Evolutionary conservation across 2,113 vertebrate species (phyloP).

Genomic region (Myotis davidii): DNA sequence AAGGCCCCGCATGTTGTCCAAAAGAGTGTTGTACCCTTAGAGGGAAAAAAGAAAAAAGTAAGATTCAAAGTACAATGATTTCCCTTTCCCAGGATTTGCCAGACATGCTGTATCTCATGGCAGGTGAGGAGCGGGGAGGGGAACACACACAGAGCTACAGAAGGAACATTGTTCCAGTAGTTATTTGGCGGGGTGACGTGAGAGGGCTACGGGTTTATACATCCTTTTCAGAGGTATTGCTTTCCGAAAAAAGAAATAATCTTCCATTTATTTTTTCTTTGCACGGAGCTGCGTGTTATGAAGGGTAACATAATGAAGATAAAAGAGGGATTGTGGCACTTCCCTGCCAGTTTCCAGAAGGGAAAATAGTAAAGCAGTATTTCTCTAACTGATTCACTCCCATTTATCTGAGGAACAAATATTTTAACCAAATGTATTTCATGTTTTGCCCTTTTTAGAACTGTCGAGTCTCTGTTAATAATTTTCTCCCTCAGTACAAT

Average conservation of each 20-base stretch:
- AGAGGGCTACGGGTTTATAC: background rate
- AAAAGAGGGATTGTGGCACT: accelerated
- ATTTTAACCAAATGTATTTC: conserved; percentile 39
- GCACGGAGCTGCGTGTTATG: no score
- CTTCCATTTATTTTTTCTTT: background rate
- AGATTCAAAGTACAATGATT: background rate
- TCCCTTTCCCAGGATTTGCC: background rate
- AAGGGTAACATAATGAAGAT: background rate
- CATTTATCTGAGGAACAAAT: conserved; percentile 24
- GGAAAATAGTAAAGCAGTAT: no score
- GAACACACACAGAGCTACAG: background rate
- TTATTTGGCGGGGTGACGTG: background rate
- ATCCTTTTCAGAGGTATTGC: background rate
- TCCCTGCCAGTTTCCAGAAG: background rate
- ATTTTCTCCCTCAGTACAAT: background rate
- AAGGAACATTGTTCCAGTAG: no score
- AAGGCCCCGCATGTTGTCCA: background rate
- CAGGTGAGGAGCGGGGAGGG: no score
- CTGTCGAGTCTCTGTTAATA: background rate
- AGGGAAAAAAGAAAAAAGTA: background rate
- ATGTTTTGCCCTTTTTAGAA: conserved; percentile 15
- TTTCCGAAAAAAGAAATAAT: background rate
- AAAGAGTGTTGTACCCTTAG: background rate
- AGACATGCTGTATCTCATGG: background rate
- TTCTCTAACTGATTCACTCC: background rate